Conservation (phyloP, 37 sponge, comb jelly and placozoan species). For the Ianthella basta region DNA sequence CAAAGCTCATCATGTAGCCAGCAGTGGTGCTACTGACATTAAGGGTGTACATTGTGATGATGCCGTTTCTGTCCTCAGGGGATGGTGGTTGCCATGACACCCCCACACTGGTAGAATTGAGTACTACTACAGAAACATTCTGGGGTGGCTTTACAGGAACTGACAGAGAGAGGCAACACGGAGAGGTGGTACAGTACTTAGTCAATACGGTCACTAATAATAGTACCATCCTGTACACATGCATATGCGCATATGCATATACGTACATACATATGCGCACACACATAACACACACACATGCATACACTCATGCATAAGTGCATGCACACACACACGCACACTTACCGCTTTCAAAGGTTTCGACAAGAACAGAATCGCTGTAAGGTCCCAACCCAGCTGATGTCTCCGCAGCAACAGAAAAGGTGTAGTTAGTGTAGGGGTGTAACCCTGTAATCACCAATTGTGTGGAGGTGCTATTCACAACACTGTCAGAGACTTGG, state of each 20-base stretch:
- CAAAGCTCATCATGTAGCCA: not conserved
- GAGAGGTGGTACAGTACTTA: too few relatives aligned
- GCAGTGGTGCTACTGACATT: constrained; percentile 5
- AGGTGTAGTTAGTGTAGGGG: constrained; percentile 38
- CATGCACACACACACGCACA: not conserved
- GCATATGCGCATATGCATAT: too few relatives aligned
- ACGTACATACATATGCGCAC: too few relatives aligned
- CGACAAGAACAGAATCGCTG: not conserved
- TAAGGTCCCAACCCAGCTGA: constrained; percentile 41
- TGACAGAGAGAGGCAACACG: not conserved
- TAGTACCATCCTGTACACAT: too few relatives aligned
- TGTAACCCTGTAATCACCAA: not conserved
- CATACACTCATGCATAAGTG: too few relatives aligned
- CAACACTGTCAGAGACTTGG: too few relatives aligned
- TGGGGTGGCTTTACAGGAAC: constrained; percentile 16
- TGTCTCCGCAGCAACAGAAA: too few relatives aligned
- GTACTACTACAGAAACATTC: not conserved
- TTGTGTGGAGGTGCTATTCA: not conserved
- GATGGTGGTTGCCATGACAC: constrained; percentile 40
- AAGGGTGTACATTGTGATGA: constrained; percentile 38
- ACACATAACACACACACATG: too few relatives aligned
- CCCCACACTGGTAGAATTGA: not conserved
- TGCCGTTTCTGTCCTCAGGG: constrained; percentile 28
- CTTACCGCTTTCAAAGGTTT: too few relatives aligned
- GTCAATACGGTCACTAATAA: not conserved